These are phyloP conservation scores for Chlorocebus sabaeus DNA, from an alignment of 2,113 vertebrate genomes.

Conservation along the genomic window DNA sequence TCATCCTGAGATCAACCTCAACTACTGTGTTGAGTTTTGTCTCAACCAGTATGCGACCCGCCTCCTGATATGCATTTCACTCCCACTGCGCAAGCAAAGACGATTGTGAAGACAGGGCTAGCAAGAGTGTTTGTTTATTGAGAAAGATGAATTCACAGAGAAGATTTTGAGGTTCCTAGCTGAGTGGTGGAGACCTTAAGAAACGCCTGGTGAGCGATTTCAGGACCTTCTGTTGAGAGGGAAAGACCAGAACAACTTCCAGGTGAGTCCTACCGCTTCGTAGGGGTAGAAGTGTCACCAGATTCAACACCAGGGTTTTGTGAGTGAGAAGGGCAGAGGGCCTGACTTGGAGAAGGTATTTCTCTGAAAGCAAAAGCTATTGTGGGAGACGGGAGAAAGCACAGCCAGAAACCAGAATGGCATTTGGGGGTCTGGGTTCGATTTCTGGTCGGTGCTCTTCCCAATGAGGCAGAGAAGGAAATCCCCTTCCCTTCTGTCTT, in stretches of 20 bases:
- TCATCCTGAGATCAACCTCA: not conserved
- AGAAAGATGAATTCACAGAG: not conserved
- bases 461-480: not conserved
- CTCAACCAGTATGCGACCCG: not conserved
- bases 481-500: not conserved
- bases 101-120: accelerated
- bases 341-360: not conserved
- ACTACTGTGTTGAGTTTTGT: not conserved
- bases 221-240: not conserved
- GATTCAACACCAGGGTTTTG: not conserved
- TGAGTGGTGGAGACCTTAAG: not conserved
- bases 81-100: not conserved
- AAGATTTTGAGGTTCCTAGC: not conserved
- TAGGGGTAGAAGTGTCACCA: not conserved
- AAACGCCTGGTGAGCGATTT: accelerated
- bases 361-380: not conserved
- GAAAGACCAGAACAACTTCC: not conserved
- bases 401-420: not conserved
- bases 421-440: no score
- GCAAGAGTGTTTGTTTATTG: constrained; percentile 41
- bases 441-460: not conserved
- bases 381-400: not conserved
- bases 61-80: not conserved
- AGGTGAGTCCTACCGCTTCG: not conserved
- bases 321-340: not conserved